Percentiles rank a stretch among this genome's conserved stretches.
These are phyloP conservation scores for Cordylochernes scorpioides DNA, from an alignment of 2,888 invertebrate species.

Conservation along the genomic window DNA sequence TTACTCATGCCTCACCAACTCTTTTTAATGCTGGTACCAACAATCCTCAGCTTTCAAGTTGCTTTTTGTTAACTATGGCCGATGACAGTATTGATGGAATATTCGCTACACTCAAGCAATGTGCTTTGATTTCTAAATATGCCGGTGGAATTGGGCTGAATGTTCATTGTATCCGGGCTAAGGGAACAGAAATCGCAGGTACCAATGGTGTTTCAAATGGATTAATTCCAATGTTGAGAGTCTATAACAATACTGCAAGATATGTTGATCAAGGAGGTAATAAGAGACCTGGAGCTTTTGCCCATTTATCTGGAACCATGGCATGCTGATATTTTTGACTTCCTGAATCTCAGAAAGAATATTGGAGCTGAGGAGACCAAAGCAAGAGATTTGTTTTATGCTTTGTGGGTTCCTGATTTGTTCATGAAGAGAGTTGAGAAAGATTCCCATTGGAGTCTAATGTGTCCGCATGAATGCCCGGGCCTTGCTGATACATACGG, in stretches of 20 bases:
- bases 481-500: constrained; percentile 80
- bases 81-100: constrained; percentile 89
- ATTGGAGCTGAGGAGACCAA: constrained; percentile 77
- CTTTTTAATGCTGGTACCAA: constrained; percentile 80
- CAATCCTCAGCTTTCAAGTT: constrained; percentile 73
- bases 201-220: constrained; percentile 87
- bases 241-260: constrained; percentile 78
- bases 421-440: constrained; percentile 82
- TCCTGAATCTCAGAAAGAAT: constrained; percentile 77
- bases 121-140: constrained; percentile 81
- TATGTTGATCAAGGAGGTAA: constrained; percentile 97
- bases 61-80: constrained; percentile 76
- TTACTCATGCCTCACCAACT: constrained; percentile 93
- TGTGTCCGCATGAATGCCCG: constrained; percentile 85
- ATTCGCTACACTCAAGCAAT: constrained; percentile 63
- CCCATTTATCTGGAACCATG: constrained; percentile 93
- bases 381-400: constrained; percentile 85
- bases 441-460: constrained; percentile 65
- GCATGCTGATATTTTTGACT: constrained; percentile 91
- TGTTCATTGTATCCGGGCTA: constrained; percentile 76
- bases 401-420: constrained; percentile 89
- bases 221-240: constrained; percentile 74
- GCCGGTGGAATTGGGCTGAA: constrained; percentile 93
- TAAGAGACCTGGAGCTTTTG: constrained; percentile 84
- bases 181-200: constrained; percentile 68